Evolutionary conservation across 2,797 vertebrate genomes (phyloP), one percentile per base, ranked within the genome.

Genomic region (Sebastes reedi): DNA sequence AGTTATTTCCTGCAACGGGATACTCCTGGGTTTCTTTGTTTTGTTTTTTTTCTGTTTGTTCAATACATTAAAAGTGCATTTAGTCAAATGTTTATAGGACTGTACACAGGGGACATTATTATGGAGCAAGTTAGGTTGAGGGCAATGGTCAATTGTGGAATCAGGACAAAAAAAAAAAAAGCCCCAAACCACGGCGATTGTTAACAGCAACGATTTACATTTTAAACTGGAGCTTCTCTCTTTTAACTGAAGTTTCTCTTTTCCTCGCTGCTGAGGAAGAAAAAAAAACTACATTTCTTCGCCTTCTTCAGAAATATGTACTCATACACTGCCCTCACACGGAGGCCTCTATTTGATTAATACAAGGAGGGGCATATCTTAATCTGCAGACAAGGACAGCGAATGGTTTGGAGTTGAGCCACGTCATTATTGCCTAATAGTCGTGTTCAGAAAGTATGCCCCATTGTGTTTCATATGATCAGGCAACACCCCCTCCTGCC

Each of bases 1-100:
- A 93, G 95, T 95, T 95, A 95, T 97, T 98, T 98, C 97, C 96
- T 97, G 98, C 96, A 99, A 99, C 92, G 13, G 18, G 96, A 99
- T 97, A 98, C 94, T 96, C 96, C 96, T 96, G 97, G 96, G 97
- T 97, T 96, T 96, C 96, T 96, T 93, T 95, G 92, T 91, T 87
- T 89, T 89, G 77, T 84, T 88, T 85, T 94, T 55, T 64, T 46
- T 30, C 25, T 95, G 91, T 96, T 97, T 96, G 94, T 94, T 96
- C 93, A 94, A 95, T 94, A 94, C 95, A 96, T 97, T 97, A 96
- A 96, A 85, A 89, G 92, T 92, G 86, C 93, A 94, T 93, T 95
- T 95, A 91, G 90, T 86, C 85, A 91, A 93, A 94, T 92, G 91
- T 94, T 94, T 93, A 88, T 86, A 84, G 90, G 82, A 90, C 81